These are phyloP conservation scores for Mesorhabditis sp. DNA, from an alignment of 2,888 invertebrate species.

Conservation along the genomic window DNA sequence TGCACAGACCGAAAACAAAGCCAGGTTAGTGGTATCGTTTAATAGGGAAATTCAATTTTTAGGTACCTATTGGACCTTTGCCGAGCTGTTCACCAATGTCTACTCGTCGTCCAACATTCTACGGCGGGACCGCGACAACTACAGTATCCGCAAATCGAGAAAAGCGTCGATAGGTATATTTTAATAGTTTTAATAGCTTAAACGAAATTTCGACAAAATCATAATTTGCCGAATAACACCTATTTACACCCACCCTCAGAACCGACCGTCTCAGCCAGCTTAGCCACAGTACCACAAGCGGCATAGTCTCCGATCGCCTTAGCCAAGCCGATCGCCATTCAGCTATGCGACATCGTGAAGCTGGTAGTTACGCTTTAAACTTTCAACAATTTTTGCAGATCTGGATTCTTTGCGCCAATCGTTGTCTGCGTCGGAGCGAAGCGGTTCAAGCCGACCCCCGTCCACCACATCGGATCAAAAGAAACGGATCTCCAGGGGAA, in stretches of 20 bases:
- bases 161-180: conserved; percentile 27
- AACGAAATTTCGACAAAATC: no score
- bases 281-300: neutral
- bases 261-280: neutral
- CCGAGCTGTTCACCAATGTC: conserved; percentile 86
- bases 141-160: conserved; percentile 32
- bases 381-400: neutral
- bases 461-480: no score
- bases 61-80: conserved; percentile 80
- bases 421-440: neutral
- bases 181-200: no score
- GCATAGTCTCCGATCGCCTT: neutral
- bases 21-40: conserved; percentile 69
- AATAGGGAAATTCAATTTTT: neutral
- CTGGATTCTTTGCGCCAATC: neutral
- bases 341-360: neutral
- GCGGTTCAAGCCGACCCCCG: neutral
- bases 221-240: neutral
- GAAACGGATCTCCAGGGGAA: no score
- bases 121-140: conserved; percentile 28
- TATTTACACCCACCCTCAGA: neutral
- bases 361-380: neutral
- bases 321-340: neutral
- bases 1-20: conserved; percentile 86
- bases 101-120: conserved; percentile 66